Conservation (phyloP, 2,113 vertebrate species). For the Aspiorhynchus laticeps region DNA sequence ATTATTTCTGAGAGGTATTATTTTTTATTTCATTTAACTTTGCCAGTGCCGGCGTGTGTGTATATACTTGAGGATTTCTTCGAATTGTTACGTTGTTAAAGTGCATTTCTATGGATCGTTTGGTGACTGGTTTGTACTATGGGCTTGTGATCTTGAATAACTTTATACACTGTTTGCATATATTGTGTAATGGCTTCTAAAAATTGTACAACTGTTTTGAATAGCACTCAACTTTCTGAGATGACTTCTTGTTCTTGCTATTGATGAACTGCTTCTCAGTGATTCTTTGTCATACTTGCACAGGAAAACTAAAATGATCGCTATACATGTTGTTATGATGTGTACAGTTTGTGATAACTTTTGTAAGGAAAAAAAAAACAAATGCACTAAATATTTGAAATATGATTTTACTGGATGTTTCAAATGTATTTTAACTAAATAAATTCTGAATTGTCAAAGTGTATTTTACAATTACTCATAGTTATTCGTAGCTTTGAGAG, state of each 20-base stretch:
- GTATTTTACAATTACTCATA: conserved; percentile 24
- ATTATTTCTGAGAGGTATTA: conserved; percentile 54
- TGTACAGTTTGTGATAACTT: conserved; percentile 99
- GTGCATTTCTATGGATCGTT: conserved; percentile 82
- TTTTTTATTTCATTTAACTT: conserved; percentile 63
- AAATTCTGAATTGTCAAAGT: conserved; percentile 59
- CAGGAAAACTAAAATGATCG: conserved; percentile 81
- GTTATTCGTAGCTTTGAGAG: not conserved
- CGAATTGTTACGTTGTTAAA: conserved; percentile 67
- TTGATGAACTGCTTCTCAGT: conserved; percentile 77
- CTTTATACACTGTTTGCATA: conserved; percentile 83
- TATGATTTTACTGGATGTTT: conserved; percentile 89
- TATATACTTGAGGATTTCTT: conserved; percentile 59
- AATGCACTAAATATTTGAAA: conserved; percentile 85
- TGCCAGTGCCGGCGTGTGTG: conserved; percentile 60
- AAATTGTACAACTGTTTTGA: conserved; percentile 70
- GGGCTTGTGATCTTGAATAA: conserved; percentile 78
- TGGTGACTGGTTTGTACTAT: conserved; percentile 77
- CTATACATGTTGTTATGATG: conserved; percentile 80
- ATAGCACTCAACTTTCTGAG: conserved; percentile 76
- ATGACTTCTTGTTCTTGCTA: conserved; percentile 76
- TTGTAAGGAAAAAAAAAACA: conserved; percentile 82
- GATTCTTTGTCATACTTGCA: conserved; percentile 79
- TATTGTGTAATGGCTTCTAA: conserved; percentile 81
- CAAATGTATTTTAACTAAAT: conserved; percentile 95